phyloP scores from a whole-genome alignment of 2,888 invertebrate genomes.

The Brassicogethes aeneus region DNA sequence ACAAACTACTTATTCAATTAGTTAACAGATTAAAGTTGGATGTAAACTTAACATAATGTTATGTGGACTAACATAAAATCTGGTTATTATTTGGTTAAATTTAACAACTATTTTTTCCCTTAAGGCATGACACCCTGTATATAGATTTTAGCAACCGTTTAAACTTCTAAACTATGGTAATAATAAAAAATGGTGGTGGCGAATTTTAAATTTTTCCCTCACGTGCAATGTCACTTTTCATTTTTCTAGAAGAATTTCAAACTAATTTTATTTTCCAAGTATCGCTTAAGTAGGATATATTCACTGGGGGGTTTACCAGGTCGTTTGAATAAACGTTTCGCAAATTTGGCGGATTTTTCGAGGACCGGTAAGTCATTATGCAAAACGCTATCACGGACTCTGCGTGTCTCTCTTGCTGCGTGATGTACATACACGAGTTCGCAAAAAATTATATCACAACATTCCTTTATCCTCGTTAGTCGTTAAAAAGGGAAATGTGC shows the following conservation, averaged over 20 bases:
- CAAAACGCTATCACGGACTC: constrained; percentile 21
- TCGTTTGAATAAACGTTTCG: constrained; percentile 34
- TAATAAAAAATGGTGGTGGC: too few relatives aligned
- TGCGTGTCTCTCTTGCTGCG: constrained; percentile 23
- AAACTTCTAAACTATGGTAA: too few relatives aligned
- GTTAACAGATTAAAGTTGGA: too few relatives aligned
- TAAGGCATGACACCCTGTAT: too few relatives aligned
- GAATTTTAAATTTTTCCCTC: constrained; percentile 20
- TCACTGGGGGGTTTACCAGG: constrained; percentile 16
- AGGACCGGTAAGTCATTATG: constrained; percentile 30
- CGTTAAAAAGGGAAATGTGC: constrained; percentile 4
- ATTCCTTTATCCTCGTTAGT: constrained; percentile 10
- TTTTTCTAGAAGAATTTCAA: constrained; percentile 22
- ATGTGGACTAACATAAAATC: too few relatives aligned
- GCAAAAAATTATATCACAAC: constrained; percentile 17
- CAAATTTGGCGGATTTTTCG: constrained; percentile 33
- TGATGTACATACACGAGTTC: constrained; percentile 25
- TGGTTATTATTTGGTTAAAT: too few relatives aligned
- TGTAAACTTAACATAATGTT: too few relatives aligned
- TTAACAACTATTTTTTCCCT: too few relatives aligned
- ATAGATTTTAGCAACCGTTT: too few relatives aligned
- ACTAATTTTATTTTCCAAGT: constrained; percentile 23
- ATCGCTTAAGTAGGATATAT: constrained; percentile 20
- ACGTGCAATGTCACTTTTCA: constrained; percentile 19
- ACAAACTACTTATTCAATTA: too few relatives aligned